These are phyloP conservation scores for Aphelinus certus DNA, from an alignment of 1,140 invertebrate genomes.

Conservation along the genomic window DNA sequence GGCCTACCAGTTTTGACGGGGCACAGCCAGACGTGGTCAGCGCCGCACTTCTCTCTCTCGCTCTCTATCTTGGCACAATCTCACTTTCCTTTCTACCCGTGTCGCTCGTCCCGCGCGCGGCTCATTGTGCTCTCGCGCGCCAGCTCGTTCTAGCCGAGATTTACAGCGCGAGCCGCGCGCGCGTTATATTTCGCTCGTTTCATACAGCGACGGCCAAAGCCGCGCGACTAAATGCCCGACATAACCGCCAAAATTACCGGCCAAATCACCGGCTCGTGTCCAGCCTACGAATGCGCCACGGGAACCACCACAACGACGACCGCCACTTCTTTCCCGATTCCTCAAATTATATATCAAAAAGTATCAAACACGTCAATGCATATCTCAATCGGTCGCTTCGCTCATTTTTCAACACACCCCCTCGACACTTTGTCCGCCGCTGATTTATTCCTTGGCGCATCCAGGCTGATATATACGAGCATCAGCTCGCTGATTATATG, in stretches of 20 bases:
- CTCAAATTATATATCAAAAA: no score
- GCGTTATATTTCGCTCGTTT: constrained; percentile 36
- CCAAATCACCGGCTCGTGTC: constrained; percentile 31
- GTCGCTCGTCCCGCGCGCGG: constrained; percentile 38
- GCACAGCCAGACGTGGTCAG: constrained; percentile 3
- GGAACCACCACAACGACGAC: neutral
- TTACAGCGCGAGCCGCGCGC: constrained; percentile 15
- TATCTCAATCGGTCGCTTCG: no score
- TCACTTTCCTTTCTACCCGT: constrained; percentile 47
- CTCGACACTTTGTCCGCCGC: no score
- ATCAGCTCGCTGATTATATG: no score
- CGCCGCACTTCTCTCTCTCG: constrained; percentile 10
- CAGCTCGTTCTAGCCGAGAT: constrained; percentile 26
- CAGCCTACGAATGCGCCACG: constrained; percentile 12
- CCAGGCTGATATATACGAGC: no score
- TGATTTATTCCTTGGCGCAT: no score
- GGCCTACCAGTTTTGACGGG: constrained; percentile 66
- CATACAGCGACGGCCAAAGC: neutral
- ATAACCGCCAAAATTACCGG: constrained; percentile 9
- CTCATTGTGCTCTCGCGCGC: constrained; percentile 25
- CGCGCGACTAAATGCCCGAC: constrained; percentile 11
- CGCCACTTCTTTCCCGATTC: neutral
- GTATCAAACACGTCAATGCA: no score
- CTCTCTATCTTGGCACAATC: constrained; percentile 63
- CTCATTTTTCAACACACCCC: no score